Evolutionary conservation across 2,113 vertebrate species (phyloP), one percentile per base, ranked within the genome.

Genomic region (Capra hircus): DNA sequence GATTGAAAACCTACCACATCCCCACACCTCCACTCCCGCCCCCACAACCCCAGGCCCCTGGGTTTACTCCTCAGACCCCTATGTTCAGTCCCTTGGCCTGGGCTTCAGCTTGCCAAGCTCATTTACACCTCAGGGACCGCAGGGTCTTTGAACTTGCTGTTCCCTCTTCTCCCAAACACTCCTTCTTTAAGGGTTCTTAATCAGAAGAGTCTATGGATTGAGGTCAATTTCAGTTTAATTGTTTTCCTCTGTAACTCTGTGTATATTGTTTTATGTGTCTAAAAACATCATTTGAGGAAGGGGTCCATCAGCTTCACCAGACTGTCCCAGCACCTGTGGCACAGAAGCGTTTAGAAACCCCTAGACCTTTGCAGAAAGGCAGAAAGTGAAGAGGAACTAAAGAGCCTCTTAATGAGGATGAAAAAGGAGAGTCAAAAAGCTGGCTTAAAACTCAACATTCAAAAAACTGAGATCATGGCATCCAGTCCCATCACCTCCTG

Each of bases 41-140:
- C 36, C 40, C 28, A 0, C 0, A 23, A 25, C 12, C 12, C 43
- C 19, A 78, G 36, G 17, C 52, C 64, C 3, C 43, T 27, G 40
- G 13, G 19, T 6, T 50, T 2, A 2, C 36, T 30, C 17, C 15
- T 64, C 50, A 2, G 10, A 8, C 3, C 13, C 11, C 2, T 45
- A 43, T 48, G 16, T 45, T 85, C 78, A 6, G 28, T 4, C 23
- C 25, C 62, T 21, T 5, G 36, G 5, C 1, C 77, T 11, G 43
- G 17, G 19, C 21, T 55, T 64, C 78, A 25, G 13, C 28, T 55
- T 19, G 48, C 62, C 71, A 12, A 60, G 62, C 16, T 84, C 50
- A 21, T 85, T 64, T 71, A 28, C 8, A 28, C 21, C 12, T 4
- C 15, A 33, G 45, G 50, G 52, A 28, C 13, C 9, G 6, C 19